Percentiles rank a stretch among this genome's conserved stretches.
Conservation (phyloP, 1,140 invertebrate species). For the Bilobella aurantiaca region DNA sequence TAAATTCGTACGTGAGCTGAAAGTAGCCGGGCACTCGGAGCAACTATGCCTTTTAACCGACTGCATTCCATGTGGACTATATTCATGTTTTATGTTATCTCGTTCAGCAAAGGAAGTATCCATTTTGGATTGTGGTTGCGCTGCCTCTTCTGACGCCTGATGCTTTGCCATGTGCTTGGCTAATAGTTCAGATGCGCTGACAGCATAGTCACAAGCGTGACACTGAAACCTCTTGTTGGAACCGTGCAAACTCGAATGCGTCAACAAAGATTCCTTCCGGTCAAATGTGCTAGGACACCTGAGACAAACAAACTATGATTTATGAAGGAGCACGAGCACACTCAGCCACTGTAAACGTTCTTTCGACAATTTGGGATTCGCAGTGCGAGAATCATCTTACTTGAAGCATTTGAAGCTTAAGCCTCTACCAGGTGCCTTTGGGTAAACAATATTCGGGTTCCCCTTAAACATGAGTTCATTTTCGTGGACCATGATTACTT, state of each 20-base stretch:
- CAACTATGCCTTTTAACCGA: not conserved
- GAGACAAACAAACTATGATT: not conserved
- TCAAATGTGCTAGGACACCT: not conserved
- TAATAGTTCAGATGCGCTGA: not conserved
- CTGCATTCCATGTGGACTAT: too few relatives aligned
- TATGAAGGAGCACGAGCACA: not conserved
- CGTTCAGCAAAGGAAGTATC: too few relatives aligned
- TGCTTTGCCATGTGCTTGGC: not conserved
- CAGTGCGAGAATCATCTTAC: not conserved
- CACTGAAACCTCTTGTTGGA: not conserved
- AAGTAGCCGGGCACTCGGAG: not conserved
- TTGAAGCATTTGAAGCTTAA: constrained; percentile 3
- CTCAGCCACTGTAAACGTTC: not conserved
- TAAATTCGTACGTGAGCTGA: not conserved
- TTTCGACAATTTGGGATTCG: not conserved
- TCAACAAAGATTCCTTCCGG: not conserved
- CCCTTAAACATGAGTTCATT: not conserved
- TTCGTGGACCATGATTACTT: constrained; percentile 37
- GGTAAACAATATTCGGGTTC: not conserved
- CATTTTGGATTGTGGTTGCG: too few relatives aligned
- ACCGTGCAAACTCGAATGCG: not conserved
- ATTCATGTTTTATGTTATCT: too few relatives aligned
- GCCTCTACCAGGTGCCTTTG: not conserved
- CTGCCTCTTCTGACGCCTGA: not conserved
- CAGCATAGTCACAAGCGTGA: not conserved